Conservation (phyloP, 2,888 invertebrate species). For the Parnassius glacialis region DNA sequence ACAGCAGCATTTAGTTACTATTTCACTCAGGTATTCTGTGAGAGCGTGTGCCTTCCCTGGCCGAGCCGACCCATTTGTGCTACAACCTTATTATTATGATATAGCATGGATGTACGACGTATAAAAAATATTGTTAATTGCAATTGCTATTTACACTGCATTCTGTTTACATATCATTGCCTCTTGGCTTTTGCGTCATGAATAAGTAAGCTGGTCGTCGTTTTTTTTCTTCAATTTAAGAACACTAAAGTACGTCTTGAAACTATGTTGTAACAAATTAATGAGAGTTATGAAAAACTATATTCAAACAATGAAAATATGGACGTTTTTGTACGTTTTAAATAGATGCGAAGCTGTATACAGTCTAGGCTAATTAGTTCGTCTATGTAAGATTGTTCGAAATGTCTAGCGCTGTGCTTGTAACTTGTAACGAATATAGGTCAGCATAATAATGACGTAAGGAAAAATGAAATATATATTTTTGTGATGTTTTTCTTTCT, state of each 20-base stretch:
- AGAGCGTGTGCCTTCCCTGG: too few relatives aligned
- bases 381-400: background rate
- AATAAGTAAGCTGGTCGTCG: background rate
- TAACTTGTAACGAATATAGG: constrained; percentile 4
- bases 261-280: background rate
- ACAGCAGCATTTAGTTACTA: too few relatives aligned
- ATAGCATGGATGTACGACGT: too few relatives aligned
- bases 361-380: constrained; percentile 16
- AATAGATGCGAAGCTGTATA: constrained; percentile 2
- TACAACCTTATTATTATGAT: too few relatives aligned
- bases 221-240: background rate
- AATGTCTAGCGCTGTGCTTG: background rate
- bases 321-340: constrained; percentile 23
- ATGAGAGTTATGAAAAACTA: constrained; percentile 10
- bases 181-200: background rate
- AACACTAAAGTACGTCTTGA: background rate
- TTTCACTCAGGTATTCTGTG: too few relatives aligned
- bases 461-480: background rate
- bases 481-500: background rate
- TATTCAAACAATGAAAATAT: constrained; percentile 11
- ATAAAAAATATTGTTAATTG: too few relatives aligned
- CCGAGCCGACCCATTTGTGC: too few relatives aligned
- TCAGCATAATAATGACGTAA: constrained; percentile 15
- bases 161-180: too few relatives aligned
- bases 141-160: too few relatives aligned